Evolutionary conservation across 2,888 invertebrate genomes (phyloP).

Genomic region (Parnassius glacialis): DNA sequence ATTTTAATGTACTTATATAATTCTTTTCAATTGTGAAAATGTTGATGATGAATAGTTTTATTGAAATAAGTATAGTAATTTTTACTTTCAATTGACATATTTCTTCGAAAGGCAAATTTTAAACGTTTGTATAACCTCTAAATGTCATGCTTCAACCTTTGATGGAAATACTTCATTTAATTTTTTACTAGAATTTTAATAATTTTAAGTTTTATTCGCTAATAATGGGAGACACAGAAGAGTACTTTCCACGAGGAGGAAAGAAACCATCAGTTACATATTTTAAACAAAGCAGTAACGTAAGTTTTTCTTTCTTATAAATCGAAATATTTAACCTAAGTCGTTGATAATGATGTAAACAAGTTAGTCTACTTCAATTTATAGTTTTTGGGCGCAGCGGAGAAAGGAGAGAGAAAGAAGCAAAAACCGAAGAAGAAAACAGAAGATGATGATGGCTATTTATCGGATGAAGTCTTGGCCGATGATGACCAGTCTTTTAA

Average conservation of each 20-base stretch:
- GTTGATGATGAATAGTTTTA: too few species aligned
- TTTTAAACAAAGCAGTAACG: conserved; percentile 70
- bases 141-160: conserved; percentile 12
- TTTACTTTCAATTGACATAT: too few species aligned
- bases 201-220: not conserved
- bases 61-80: too few species aligned
- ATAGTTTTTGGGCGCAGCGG: conserved; percentile 67
- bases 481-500: conserved; percentile 56
- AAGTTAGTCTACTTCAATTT: conserved; percentile 19
- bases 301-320: conserved; percentile 37
- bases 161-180: not conserved
- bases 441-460: conserved; percentile 69
- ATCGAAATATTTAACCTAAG: conserved; percentile 2
- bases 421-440: conserved; percentile 58
- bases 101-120: too few species aligned
- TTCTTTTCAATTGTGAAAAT: too few species aligned
- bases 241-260: conserved; percentile 81
- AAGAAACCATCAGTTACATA: conserved; percentile 68
- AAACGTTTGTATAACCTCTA: conserved; percentile 13
- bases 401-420: conserved; percentile 65
- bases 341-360: conserved; percentile 9
- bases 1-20: too few species aligned
- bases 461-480: conserved; percentile 60
- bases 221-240: conserved; percentile 68
- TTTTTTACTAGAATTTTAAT: too few species aligned